phyloP scores from a whole-genome alignment of 2,797 vertebrate species.

The Scolopax rusticola region DNA sequence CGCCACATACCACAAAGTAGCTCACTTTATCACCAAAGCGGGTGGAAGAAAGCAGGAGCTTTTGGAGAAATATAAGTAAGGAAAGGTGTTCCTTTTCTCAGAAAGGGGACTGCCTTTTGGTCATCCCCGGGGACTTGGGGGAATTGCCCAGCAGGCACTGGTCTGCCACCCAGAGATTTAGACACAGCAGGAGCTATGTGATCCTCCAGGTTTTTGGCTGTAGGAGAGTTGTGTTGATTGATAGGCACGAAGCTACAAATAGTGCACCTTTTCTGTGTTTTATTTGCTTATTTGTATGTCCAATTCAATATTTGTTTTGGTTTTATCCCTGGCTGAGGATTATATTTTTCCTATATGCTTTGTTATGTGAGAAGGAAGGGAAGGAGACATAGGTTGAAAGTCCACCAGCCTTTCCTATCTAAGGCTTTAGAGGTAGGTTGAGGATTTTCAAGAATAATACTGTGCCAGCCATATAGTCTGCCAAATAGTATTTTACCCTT shows the following conservation, averaged over 20 bases:
- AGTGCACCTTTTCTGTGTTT: not conserved
- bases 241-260: not conserved
- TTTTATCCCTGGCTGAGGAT: not conserved
- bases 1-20: not conserved
- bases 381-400: not conserved
- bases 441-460: conserved; percentile 4
- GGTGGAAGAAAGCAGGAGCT: not conserved
- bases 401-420: not conserved
- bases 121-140: not conserved
- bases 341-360: not conserved
- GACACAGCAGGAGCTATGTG: not conserved
- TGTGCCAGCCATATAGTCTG: not conserved
- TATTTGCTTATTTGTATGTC: not conserved
- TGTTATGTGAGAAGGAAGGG: not conserved
- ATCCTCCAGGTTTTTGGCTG: not conserved
- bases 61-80: not conserved
- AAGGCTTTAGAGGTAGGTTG: not conserved
- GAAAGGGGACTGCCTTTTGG: not conserved
- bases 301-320: not conserved
- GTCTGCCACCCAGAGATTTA: not conserved
- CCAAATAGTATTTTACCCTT: not conserved
- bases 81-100: not conserved
- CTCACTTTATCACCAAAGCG: not conserved
- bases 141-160: not conserved
- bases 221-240: not conserved